These are phyloP conservation scores for Gadopsis marmoratus DNA, from an alignment of 2,797 vertebrate genomes.

Conservation along the genomic window DNA sequence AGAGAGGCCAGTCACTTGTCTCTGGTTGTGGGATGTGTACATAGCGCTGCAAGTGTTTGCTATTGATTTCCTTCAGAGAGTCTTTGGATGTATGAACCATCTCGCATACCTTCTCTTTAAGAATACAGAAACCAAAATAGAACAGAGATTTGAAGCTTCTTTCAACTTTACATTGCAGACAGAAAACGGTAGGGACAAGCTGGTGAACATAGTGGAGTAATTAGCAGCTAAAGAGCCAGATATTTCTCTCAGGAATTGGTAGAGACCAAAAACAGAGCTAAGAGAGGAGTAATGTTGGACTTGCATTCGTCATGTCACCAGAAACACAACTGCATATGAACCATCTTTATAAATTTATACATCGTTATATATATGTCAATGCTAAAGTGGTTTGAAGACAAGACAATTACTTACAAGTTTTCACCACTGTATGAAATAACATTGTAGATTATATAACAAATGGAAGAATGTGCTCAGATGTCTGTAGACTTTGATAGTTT, in stretches of 20 bases:
- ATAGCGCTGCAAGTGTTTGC: background rate
- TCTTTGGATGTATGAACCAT: background rate
- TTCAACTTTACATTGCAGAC: background rate
- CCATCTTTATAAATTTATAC: too few relatives aligned
- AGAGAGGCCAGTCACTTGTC: background rate
- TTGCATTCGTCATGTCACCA: background rate
- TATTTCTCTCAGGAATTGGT: background rate
- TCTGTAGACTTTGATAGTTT: background rate
- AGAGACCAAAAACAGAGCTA: background rate
- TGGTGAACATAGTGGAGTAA: background rate
- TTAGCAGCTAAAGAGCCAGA: background rate
- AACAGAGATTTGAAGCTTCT: conserved; percentile 19
- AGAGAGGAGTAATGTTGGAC: background rate
- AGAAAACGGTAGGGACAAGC: background rate
- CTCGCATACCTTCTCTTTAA: conserved; percentile 9
- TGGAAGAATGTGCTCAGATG: background rate
- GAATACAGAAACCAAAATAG: conserved; percentile 33
- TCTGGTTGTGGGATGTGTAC: background rate
- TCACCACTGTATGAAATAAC: background rate
- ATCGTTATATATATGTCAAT: background rate
- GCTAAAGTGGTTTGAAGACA: background rate
- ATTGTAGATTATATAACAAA: background rate
- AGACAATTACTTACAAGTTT: background rate
- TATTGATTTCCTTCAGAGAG: background rate
- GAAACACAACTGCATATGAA: background rate